Evolutionary conservation across 2,113 vertebrate genomes (phyloP), one percentile per base, ranked within the genome.

Genomic region (Holacanthus passer): DNA sequence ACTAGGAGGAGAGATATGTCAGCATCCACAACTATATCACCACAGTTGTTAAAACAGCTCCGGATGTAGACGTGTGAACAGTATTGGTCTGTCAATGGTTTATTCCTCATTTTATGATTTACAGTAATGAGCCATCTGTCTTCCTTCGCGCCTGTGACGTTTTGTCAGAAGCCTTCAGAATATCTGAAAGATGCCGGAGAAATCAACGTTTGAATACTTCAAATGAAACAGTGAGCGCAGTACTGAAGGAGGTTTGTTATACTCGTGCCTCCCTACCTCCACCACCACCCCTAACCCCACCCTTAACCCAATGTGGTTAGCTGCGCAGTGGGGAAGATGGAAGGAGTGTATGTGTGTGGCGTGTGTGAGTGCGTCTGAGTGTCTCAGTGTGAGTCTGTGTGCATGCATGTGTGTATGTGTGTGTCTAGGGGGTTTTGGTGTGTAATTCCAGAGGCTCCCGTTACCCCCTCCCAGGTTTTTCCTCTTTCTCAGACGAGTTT

Each of bases 371-470:
- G 75, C 82, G 58, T 69, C 62, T 72, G 59, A 50, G 62, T 77
- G 58, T 78, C 60, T 77, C 59, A 59, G 52, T 77, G 67, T 79
- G 81, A 66, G 72, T 84, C 41, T 83, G 43, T 74, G 60, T 67
- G 52, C 10, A 45, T 31, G 43, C 17, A 31, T 63, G 55, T 55
- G 71, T 66, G 84, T 55, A 67, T 66, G 84, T 77, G 83, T 62
- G 56, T 78, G 65, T 79, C 45, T 65, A 31, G 69, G 63, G 76
- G 65, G 62, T 60, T 86, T 86, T 87, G 81, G 85, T 87, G 91
- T 93, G 91, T 94, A 93, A 94, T 92, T 95, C 89, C 94, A 95
- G 94, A 91, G 94, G 88, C 91, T 89, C 85, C 84, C 85, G 80
- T 73, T 75, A 88, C 92, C 90, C 91, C 91, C 93, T 88, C 92